Conservation (phyloP, 2,888 invertebrate genomes). For the Ochropacha duplaris region DNA sequence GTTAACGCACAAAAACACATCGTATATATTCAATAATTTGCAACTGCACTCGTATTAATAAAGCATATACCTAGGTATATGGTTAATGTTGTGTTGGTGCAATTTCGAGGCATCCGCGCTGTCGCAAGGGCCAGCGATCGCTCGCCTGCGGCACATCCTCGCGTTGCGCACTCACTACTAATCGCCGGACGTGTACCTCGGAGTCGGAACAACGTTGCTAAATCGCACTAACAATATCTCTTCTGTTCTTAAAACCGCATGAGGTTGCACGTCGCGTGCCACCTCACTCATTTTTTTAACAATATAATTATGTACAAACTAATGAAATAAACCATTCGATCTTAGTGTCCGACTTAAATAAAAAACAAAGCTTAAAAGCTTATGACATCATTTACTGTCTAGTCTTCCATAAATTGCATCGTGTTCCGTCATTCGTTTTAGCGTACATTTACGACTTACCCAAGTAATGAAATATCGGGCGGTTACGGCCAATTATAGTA, state of each 20-base stretch:
- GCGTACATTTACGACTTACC: not conserved
- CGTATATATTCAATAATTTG: slow-evolving; percentile 72
- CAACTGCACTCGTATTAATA: slow-evolving; percentile 78
- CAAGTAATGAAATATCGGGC: slow-evolving; percentile 16
- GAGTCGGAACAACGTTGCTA: slow-evolving; percentile 73
- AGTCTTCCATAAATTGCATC: not conserved
- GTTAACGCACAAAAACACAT: slow-evolving; percentile 73
- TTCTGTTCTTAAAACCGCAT: not conserved
- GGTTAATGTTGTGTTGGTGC: slow-evolving; percentile 64
- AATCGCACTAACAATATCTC: slow-evolving; percentile 47
- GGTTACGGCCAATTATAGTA: slow-evolving; percentile 52
- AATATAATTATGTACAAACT: too few species aligned
- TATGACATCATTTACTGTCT: not conserved
- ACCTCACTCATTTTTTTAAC: not conserved
- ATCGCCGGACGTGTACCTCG: slow-evolving; percentile 77
- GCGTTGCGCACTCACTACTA: slow-evolving; percentile 70
- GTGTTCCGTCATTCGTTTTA: not conserved
- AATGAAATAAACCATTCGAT: too few species aligned
- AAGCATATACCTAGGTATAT: slow-evolving; percentile 61
- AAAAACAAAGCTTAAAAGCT: slow-evolving; percentile 6
- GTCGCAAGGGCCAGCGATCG: slow-evolving; percentile 70
- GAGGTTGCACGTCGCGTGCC: slow-evolving; percentile 26
- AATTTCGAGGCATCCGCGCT: slow-evolving; percentile 77
- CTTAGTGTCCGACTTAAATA: too few species aligned
- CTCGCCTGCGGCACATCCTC: slow-evolving; percentile 66